Conservation (phyloP, 2,113 vertebrate genomes). For the Nothoprocta pentlandii region DNA sequence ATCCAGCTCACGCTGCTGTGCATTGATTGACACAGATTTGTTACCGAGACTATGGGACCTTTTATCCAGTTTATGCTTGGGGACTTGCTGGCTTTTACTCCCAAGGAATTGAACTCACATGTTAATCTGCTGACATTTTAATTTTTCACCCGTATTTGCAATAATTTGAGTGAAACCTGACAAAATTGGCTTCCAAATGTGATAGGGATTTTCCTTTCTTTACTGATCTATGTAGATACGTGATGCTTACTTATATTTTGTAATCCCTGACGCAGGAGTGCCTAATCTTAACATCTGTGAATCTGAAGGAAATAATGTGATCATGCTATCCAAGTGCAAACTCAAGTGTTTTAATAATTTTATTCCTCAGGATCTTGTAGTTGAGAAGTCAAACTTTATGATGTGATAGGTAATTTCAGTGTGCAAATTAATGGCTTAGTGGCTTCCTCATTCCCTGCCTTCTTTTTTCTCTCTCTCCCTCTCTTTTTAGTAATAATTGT, state of each 20-base stretch:
- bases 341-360: neutral
- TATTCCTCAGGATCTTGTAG: neutral
- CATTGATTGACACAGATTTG: slow-evolving; percentile 15
- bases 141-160: neutral
- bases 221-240: neutral
- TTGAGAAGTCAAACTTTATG: slow-evolving; percentile 11
- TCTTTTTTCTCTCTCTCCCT: neutral
- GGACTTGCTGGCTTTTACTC: slow-evolving; percentile 11
- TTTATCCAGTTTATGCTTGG: slow-evolving; percentile 19
- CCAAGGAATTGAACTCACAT: neutral
- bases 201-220: neutral
- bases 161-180: neutral
- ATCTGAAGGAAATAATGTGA: neutral
- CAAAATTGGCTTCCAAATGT: neutral
- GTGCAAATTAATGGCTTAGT: neutral
- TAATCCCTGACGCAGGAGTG: slow-evolving; percentile 6
- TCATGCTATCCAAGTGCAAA: neutral
- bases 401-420: neutral
- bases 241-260: neutral
- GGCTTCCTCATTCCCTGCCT: neutral
- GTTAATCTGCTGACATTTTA: neutral
- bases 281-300: neutral
- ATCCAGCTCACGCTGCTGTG: neutral
- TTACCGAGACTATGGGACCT: neutral
- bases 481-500: neutral